Evolutionary conservation across 2,797 vertebrate species (phyloP).

Genomic region (Borostomias antarcticus): DNA sequence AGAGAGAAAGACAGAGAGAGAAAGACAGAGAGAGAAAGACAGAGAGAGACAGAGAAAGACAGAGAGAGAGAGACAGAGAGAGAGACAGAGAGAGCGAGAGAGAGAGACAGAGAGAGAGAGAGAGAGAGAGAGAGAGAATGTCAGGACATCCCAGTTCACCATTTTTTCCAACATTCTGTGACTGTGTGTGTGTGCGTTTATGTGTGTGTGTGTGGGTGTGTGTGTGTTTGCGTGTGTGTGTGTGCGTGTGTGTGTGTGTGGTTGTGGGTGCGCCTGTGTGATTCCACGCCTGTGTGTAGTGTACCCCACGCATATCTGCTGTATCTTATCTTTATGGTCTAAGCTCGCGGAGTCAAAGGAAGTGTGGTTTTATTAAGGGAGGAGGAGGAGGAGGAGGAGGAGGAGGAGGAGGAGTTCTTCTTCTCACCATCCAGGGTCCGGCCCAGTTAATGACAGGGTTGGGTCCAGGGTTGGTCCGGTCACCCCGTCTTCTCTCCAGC

Average conservation of each 20-base stretch:
- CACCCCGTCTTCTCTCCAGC: neutral
- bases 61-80: constrained; percentile 3
- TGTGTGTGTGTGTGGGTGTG: neutral
- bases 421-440: constrained; percentile 15
- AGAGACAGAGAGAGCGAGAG: too few relatives aligned
- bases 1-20: too few relatives aligned
- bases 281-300: too few relatives aligned
- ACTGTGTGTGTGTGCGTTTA: constrained; percentile 1
- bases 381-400: too few relatives aligned
- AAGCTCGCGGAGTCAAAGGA: constrained; percentile 33
- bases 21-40: too few relatives aligned
- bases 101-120: too few relatives aligned
- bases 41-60: constrained; percentile 21
- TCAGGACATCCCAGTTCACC: too few relatives aligned
- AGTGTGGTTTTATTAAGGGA: neutral
- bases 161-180: too few relatives aligned
- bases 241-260: neutral
- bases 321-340: constrained; percentile 10
- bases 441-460: constrained; percentile 1
- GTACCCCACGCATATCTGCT: too few relatives aligned
- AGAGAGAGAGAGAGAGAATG: too few relatives aligned
- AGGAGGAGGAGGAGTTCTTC: too few relatives aligned
- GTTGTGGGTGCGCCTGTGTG: constrained; percentile 1
- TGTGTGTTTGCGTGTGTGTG: neutral
- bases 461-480: neutral